A percentile compares a stretch with the other conserved stretches of the same genome.
Evolutionary conservation across 2,113 vertebrate genomes (phyloP).

Genomic region (Cynopterus brachyotis): DNA sequence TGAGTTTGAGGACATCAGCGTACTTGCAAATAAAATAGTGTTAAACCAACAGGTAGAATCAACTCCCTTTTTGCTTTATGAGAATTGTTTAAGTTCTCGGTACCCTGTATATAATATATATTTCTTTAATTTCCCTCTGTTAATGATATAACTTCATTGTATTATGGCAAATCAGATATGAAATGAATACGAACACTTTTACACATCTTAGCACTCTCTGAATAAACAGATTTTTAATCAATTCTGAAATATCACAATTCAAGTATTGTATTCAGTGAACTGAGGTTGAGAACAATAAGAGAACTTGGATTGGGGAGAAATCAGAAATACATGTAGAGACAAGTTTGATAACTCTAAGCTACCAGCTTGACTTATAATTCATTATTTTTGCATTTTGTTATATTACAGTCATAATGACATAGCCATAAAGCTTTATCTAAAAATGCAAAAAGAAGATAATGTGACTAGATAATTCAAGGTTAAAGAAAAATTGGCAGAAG

Average conservation of each 20-base stretch:
- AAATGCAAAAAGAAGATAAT: background rate
- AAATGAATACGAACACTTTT: background rate
- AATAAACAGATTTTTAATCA: background rate
- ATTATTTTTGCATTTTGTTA: background rate
- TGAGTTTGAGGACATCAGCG: background rate
- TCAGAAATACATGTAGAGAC: background rate
- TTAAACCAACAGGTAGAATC: slow-evolving; percentile 49
- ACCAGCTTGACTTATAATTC: background rate
- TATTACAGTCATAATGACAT: background rate
- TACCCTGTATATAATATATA: background rate
- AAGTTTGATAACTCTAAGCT: background rate
- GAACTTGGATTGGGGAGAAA: background rate
- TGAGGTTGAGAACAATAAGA: background rate
- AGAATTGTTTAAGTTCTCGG: slow-evolving; percentile 20
- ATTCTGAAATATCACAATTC: background rate
- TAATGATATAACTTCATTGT: background rate
- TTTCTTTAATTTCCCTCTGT: slow-evolving; percentile 21
- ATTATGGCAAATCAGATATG: background rate
- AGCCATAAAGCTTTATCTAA: background rate
- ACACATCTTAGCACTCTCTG: background rate
- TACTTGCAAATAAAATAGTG: background rate
- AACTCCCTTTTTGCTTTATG: slow-evolving; percentile 1
- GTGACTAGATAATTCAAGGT: background rate
- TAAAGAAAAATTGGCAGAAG: background rate
- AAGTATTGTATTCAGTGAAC: background rate